These are phyloP conservation scores for Siniperca undulata DNA, from an alignment of 2,797 vertebrate genomes.

Conservation along the genomic window DNA sequence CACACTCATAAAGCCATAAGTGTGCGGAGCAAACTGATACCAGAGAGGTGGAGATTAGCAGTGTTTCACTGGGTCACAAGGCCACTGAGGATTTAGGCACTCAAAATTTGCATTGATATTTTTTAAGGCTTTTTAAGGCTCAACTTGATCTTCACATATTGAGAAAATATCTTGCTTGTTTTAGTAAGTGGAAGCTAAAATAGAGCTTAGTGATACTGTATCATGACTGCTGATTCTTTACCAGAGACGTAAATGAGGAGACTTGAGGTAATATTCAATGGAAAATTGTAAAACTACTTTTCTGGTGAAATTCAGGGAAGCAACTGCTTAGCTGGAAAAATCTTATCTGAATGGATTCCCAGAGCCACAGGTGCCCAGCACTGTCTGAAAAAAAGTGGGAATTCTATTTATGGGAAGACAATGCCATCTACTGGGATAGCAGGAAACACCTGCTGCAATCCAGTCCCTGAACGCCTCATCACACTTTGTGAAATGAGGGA, in stretches of 20 bases:
- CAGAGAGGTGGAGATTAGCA: conserved; percentile 4
- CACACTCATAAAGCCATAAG: conserved; percentile 34
- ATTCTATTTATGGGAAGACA: conserved; percentile 64
- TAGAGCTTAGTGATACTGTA: not conserved
- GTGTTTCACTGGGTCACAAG: conserved; percentile 28
- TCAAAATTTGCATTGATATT: conserved; percentile 4
- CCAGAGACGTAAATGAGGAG: not conserved
- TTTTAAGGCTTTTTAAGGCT: not conserved
- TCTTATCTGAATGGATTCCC: not conserved
- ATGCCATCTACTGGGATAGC: conserved; percentile 82
- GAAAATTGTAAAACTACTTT: not conserved
- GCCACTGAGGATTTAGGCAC: not conserved
- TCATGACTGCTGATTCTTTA: not conserved
- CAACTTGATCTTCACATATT: not conserved
- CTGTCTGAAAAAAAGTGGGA: conserved; percentile 44
- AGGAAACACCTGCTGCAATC: conserved; percentile 21
- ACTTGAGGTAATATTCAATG: not conserved
- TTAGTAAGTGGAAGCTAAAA: not conserved
- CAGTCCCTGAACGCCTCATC: not conserved
- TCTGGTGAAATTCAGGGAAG: conserved; percentile 3
- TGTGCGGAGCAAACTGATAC: conserved; percentile 40
- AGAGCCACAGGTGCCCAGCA: not conserved
- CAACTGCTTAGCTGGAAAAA: not conserved
- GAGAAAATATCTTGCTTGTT: not conserved
- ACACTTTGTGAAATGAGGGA: not conserved